These are phyloP conservation scores for Falcunculus frontatus DNA, from an alignment of 2,113 vertebrate genomes.

Conservation along the genomic window DNA sequence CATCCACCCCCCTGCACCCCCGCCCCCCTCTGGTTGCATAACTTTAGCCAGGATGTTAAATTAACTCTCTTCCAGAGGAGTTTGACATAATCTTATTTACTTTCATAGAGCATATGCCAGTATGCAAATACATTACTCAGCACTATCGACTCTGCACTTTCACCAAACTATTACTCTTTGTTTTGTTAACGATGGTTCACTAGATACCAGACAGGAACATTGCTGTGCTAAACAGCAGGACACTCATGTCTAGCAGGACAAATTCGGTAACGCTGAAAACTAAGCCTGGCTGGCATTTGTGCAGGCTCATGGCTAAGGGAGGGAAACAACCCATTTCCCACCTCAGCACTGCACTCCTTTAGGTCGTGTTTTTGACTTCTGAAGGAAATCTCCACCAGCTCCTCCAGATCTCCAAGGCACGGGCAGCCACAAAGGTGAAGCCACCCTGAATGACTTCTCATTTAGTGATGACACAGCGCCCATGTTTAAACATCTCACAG, in stretches of 20 bases:
- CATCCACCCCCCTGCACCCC: not conserved
- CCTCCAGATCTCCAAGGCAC: not conserved
- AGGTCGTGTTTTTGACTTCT: accelerated
- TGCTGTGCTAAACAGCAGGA: not conserved
- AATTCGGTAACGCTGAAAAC: not conserved
- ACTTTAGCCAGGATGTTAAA: constrained; percentile 59
- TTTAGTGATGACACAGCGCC: accelerated
- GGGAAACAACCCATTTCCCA: not conserved
- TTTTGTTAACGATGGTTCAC: not conserved
- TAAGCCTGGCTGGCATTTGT: not conserved
- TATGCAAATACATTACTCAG: constrained; percentile 59
- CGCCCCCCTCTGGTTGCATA: constrained; percentile 45
- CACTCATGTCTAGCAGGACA: not conserved
- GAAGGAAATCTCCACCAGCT: not conserved
- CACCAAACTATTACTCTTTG: constrained; percentile 34
- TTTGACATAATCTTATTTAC: constrained; percentile 31
- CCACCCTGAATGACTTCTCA: not conserved
- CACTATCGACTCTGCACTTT: not conserved
- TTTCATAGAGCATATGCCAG: not conserved
- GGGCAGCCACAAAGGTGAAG: accelerated
- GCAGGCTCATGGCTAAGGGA: not conserved
- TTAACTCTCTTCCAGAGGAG: constrained; percentile 48
- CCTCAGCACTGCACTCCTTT: not conserved
- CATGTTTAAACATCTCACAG: not conserved
- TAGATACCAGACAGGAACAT: not conserved